phyloP scores from a whole-genome alignment of 2,888 invertebrate genomes.

The Eustalomyia histrio region DNA sequence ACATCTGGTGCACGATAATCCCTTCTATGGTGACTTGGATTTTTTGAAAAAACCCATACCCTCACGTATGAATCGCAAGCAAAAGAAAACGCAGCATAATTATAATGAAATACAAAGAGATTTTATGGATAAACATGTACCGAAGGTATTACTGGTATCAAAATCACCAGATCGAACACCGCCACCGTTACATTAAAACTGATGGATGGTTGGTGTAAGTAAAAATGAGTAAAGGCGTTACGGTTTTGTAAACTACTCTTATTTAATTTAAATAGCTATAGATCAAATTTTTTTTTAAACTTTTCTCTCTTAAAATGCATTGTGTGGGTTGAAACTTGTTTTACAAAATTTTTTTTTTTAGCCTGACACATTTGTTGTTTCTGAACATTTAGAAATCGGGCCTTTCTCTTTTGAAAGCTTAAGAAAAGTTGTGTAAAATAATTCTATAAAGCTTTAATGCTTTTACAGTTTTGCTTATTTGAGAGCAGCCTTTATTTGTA shows the following conservation, averaged over 20 bases:
- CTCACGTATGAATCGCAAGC: conserved; percentile 64
- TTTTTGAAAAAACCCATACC: conserved; percentile 51
- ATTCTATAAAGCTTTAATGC: background rate
- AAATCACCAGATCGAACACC: conserved; percentile 78
- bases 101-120: conserved; percentile 73
- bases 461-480: background rate
- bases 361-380: too few relatives aligned
- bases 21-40: conserved; percentile 69
- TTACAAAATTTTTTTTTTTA: background rate
- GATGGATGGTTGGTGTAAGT: background rate
- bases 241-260: conserved; percentile 63
- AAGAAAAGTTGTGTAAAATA: too few relatives aligned
- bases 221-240: conserved; percentile 39
- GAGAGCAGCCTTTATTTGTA: background rate
- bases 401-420: background rate
- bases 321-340: background rate
- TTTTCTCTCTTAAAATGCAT: conserved; percentile 15
- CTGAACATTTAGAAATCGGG: too few relatives aligned
- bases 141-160: conserved; percentile 75
- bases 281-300: conserved; percentile 39
- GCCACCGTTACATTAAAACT: conserved; percentile 76
- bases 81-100: conserved; percentile 66
- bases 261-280: conserved; percentile 45
- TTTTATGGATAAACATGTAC: conserved; percentile 77
- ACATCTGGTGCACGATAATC: conserved; percentile 64